These are phyloP conservation scores for Pristis pectinata DNA, from an alignment of 2,797 vertebrate genomes.

Conservation along the genomic window DNA sequence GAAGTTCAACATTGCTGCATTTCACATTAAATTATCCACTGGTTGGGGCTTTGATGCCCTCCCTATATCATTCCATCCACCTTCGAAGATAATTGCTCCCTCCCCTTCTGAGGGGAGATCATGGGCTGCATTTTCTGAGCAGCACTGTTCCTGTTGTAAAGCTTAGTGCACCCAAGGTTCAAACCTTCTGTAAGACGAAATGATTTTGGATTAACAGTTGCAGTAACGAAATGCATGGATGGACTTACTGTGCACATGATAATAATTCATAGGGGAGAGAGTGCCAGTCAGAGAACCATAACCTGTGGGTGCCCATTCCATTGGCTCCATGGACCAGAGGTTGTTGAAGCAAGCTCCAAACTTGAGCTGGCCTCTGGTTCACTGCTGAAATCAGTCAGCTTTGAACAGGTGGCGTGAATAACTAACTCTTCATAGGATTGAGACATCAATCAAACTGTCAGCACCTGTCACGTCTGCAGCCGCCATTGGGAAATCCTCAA, in stretches of 20 bases:
- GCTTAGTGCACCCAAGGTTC: background rate
- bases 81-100: background rate
- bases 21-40: background rate
- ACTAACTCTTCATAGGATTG: background rate
- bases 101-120: no score
- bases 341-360: background rate
- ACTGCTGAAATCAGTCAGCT: background rate
- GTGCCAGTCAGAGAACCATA: background rate
- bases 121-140: background rate
- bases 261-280: background rate
- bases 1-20: background rate
- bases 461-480: background rate
- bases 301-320: background rate
- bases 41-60: background rate
- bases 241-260: background rate
- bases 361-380: background rate
- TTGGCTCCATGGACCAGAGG: background rate
- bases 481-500: background rate
- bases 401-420: background rate
- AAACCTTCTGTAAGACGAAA: background rate
- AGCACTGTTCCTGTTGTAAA: background rate
- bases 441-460: constrained; percentile 3
- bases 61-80: background rate
- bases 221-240: background rate
- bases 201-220: background rate